phyloP scores from a whole-genome alignment of 1,140 invertebrate genomes.

The Philopotamus ludificatus region DNA sequence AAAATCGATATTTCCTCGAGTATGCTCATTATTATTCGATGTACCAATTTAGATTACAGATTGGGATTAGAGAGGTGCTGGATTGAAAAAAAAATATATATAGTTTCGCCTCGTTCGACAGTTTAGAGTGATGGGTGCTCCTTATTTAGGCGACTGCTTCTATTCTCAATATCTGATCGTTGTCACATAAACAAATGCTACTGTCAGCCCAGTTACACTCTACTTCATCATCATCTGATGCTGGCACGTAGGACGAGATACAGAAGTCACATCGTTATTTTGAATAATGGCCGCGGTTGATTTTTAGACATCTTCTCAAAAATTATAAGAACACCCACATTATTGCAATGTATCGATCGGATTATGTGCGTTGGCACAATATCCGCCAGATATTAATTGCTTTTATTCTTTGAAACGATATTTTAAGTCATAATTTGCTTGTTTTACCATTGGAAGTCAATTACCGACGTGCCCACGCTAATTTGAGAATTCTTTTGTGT shows the following conservation, averaged over 20 bases:
- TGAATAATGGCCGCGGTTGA: conserved; percentile 10
- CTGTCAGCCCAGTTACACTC: conserved; percentile 28
- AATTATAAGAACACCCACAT: too few relatives aligned
- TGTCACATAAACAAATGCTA: conserved; percentile 38
- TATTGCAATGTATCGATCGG: too few relatives aligned
- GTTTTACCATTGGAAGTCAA: too few relatives aligned
- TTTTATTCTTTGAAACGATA: too few relatives aligned
- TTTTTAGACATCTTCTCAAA: too few relatives aligned
- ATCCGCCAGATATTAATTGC: too few relatives aligned
- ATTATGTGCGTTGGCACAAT: too few relatives aligned
- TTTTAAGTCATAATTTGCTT: too few relatives aligned
- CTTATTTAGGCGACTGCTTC: conserved; percentile 15
- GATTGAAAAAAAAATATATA: not conserved
- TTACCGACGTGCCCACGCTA: too few relatives aligned
- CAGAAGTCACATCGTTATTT: conserved; percentile 1
- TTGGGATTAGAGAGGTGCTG: conserved; percentile 21
- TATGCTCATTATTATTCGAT: conserved; percentile 36
- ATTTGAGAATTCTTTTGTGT: too few relatives aligned
- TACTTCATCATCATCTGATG: conserved; percentile 14
- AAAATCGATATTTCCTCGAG: conserved; percentile 26
- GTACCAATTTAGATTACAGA: conserved; percentile 36
- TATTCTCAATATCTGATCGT: conserved; percentile 30
- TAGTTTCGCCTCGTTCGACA: conserved; percentile 15
- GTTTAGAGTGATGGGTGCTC: conserved; percentile 14
- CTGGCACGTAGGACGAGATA: not conserved